These are phyloP conservation scores for Drosophila prolongata DNA, from an alignment of 2,888 invertebrate genomes.

Conservation along the genomic window DNA sequence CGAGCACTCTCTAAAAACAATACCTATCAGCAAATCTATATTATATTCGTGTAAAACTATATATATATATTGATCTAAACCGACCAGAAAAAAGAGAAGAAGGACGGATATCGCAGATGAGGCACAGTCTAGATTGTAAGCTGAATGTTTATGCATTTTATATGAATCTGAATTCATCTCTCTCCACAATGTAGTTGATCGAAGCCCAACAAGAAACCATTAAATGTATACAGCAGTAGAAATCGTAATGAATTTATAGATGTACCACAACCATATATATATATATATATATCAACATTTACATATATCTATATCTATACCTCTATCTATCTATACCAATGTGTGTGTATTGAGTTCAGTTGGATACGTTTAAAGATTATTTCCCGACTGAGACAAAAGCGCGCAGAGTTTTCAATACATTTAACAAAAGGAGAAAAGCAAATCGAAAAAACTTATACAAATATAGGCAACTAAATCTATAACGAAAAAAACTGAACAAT, in stretches of 20 bases:
- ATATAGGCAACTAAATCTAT: slow-evolving; percentile 58
- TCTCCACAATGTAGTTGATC: slow-evolving; percentile 22
- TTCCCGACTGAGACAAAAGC: slow-evolving; percentile 40
- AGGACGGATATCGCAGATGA: neutral
- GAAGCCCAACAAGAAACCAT: slow-evolving; percentile 22
- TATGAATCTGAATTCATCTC: slow-evolving; percentile 31
- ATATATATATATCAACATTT: slow-evolving; percentile 33
- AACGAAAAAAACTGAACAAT: slow-evolving; percentile 74
- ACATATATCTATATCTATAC: slow-evolving; percentile 15
- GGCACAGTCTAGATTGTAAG: slow-evolving; percentile 64
- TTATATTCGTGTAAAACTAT: slow-evolving; percentile 43
- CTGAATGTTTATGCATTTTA: slow-evolving; percentile 74
- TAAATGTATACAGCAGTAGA: slow-evolving; percentile 75
- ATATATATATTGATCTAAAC: slow-evolving; percentile 18
- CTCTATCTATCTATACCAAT: slow-evolving; percentile 24
- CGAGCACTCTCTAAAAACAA: slow-evolving; percentile 42
- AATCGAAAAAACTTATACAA: slow-evolving; percentile 37
- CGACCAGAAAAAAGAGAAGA: slow-evolving; percentile 24
- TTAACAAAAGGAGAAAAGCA: slow-evolving; percentile 23
- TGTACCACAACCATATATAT: slow-evolving; percentile 59
- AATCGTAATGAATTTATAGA: slow-evolving; percentile 74
- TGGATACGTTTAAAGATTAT: slow-evolving; percentile 13
- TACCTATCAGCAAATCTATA: slow-evolving; percentile 46
- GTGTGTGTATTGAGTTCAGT: slow-evolving; percentile 28
- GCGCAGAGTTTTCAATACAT: slow-evolving; percentile 26